Evolutionary conservation across 2,797 vertebrate species (phyloP).

Genomic region (Pygocentrus nattereri): DNA sequence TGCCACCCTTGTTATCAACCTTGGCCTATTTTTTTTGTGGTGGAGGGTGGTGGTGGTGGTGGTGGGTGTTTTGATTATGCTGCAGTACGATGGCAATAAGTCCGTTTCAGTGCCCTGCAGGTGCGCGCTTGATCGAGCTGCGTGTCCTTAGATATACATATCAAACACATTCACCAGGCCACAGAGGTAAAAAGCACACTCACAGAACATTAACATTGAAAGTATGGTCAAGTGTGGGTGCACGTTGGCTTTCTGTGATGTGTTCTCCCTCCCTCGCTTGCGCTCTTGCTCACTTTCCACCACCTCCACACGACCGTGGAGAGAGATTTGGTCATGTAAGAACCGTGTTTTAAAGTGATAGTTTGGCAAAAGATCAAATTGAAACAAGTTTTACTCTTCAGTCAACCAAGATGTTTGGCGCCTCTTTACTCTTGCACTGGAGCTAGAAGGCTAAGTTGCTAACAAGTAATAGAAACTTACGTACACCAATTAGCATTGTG

Average conservation of each 20-base stretch:
- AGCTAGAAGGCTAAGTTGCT: background rate
- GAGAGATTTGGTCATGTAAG: slow-evolving; percentile 19
- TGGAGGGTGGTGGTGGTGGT: background rate
- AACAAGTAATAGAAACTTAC: background rate
- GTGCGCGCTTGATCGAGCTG: slow-evolving; percentile 19
- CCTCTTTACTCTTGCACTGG: background rate
- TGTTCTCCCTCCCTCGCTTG: slow-evolving; percentile 14
- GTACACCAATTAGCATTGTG: background rate
- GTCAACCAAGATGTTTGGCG: background rate
- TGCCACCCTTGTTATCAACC: slow-evolving; percentile 40
- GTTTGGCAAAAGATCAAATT: background rate
- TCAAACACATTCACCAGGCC: slow-evolving; percentile 30
- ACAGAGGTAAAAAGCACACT: slow-evolving; percentile 9
- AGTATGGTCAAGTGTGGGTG: slow-evolving; percentile 36
- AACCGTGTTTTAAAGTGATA: background rate
- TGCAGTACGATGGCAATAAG: slow-evolving; percentile 29
- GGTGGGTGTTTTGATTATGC: slow-evolving; percentile 45
- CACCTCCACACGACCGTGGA: slow-evolving; percentile 16
- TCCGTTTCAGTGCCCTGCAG: slow-evolving; percentile 25
- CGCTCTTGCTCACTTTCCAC: slow-evolving; percentile 11
- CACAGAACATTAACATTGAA: slow-evolving; percentile 13
- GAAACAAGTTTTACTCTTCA: background rate
- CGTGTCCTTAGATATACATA: slow-evolving; percentile 38
- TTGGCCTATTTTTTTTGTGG: slow-evolving; percentile 47
- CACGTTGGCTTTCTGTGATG: background rate